A percentile compares a stretch with the other conserved stretches of the same genome.
Evolutionary conservation across 1,140 invertebrate genomes (phyloP).

Genomic region (Cataglyphis hispanica): DNA sequence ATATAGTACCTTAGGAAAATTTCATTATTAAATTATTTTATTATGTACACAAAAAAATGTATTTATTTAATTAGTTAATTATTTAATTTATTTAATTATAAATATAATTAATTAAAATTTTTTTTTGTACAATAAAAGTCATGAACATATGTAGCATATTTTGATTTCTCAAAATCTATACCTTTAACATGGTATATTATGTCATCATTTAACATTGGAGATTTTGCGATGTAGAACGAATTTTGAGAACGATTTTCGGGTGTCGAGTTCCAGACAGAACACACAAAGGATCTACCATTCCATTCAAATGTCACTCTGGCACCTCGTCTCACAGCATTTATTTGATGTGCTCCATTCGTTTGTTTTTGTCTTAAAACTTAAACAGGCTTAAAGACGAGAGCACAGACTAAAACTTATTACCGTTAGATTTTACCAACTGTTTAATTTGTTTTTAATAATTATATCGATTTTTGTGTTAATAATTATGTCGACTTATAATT

Average conservation of each 20-base stretch:
- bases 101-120: not conserved
- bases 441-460: constrained; percentile 54
- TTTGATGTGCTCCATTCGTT: constrained; percentile 79
- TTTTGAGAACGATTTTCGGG: constrained; percentile 86
- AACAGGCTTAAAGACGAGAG: constrained; percentile 79
- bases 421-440: constrained; percentile 46
- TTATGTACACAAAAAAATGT: not conserved
- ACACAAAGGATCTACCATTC: constrained; percentile 84
- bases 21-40: no score
- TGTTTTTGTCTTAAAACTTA: constrained; percentile 82
- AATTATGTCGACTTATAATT: constrained; percentile 35
- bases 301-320: constrained; percentile 86
- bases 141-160: no score
- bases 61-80: no score
- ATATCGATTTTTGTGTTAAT: constrained; percentile 49
- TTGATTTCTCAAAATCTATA: not conserved
- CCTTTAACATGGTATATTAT: not conserved
- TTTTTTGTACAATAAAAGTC: not conserved
- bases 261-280: constrained; percentile 82
- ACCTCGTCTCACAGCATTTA: constrained; percentile 83
- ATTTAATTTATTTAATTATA: no score
- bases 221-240: constrained; percentile 65
- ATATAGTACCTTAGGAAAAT: not conserved
- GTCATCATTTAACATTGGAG: not conserved
- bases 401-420: constrained; percentile 59